phyloP scores from a whole-genome alignment of 1,140 invertebrate species.

The Latrodectus geometricus region DNA sequence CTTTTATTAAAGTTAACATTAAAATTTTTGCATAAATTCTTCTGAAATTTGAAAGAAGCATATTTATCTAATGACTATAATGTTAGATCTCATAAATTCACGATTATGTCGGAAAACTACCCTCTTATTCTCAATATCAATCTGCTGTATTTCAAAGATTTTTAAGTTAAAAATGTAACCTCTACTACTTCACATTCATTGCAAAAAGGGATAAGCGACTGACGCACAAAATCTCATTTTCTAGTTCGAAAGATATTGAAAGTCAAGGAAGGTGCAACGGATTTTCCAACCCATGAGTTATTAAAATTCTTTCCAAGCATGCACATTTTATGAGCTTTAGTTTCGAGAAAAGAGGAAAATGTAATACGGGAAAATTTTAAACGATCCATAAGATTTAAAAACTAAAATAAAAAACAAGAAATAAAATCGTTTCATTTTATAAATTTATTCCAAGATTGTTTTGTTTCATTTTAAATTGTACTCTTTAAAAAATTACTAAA shows the following conservation, averaged over 20 bases:
- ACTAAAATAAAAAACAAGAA: not conserved
- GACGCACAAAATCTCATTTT: constrained; percentile 22
- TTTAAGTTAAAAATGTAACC: not conserved
- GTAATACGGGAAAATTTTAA: constrained; percentile 5
- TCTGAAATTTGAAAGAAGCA: too few species aligned
- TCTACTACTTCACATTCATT: not conserved
- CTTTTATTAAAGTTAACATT: too few species aligned
- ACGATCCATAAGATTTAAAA: constrained; percentile 8
- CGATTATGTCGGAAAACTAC: not conserved
- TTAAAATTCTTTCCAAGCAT: constrained; percentile 35
- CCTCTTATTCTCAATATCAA: not conserved
- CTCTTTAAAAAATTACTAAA: too few species aligned
- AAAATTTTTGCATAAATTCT: too few species aligned
- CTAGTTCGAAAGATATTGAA: constrained; percentile 32
- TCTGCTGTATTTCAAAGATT: constrained; percentile 2
- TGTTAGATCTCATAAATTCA: not conserved
- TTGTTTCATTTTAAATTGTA: not conserved
- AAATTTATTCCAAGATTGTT: constrained; percentile 15
- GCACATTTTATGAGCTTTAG: constrained; percentile 33
- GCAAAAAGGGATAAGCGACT: not conserved
- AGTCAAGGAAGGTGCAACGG: not conserved
- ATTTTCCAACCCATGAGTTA: constrained; percentile 19
- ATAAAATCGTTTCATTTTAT: constrained; percentile 5
- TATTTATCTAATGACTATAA: too few species aligned
- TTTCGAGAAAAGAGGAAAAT: not conserved